phyloP scores from a whole-genome alignment of 1,140 invertebrate species.

The Pemphigus obesinymphae region DNA sequence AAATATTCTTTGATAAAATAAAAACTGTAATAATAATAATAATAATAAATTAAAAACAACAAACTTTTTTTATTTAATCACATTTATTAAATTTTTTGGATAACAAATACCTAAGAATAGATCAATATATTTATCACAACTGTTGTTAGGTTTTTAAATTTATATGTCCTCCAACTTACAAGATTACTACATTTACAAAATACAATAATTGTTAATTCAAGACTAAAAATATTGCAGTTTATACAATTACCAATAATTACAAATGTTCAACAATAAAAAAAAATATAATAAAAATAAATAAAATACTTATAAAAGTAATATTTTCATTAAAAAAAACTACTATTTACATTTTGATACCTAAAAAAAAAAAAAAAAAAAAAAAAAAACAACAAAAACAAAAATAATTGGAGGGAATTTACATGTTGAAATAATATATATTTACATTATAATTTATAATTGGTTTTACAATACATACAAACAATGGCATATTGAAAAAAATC shows the following conservation, averaged over 20 bases:
- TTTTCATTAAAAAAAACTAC: background rate
- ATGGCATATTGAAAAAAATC: background rate
- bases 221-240: slow-evolving; percentile 39
- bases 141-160: slow-evolving; percentile 37
- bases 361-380: background rate
- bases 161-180: background rate
- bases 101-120: slow-evolving; percentile 38
- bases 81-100: slow-evolving; percentile 39
- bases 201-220: slow-evolving; percentile 37
- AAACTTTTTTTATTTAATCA: slow-evolving; percentile 9
- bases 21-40: no score
- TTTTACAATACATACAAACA: background rate
- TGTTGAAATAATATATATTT: background rate
- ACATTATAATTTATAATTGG: background rate
- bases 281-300: slow-evolving; percentile 38
- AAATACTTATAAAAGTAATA: slow-evolving; percentile 39
- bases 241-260: slow-evolving; percentile 29
- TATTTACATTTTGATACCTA: slow-evolving; percentile 34
- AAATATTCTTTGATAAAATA: no score
- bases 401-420: slow-evolving; percentile 33
- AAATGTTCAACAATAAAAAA: slow-evolving; percentile 36
- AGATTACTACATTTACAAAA: slow-evolving; percentile 35
- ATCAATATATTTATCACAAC: slow-evolving; percentile 41
- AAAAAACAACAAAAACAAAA: background rate
- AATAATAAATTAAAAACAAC: background rate